These are phyloP conservation scores for Drosophila ficusphila DNA, from an alignment of 1,140 invertebrate genomes.

Conservation along the genomic window DNA sequence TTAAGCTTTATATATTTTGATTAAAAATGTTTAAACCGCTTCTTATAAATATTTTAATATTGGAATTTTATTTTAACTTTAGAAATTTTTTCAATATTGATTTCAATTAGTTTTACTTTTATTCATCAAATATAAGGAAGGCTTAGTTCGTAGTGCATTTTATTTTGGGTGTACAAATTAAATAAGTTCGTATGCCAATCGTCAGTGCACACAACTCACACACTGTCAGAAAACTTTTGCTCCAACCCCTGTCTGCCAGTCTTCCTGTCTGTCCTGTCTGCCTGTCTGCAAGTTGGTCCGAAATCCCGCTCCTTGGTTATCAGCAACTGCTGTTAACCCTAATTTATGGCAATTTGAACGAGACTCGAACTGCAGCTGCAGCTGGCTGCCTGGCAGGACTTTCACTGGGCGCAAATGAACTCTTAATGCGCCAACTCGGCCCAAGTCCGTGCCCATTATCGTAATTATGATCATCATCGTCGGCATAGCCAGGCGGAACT, in stretches of 20 bases:
- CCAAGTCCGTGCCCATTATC: conserved; percentile 7
- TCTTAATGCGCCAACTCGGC: conserved; percentile 49
- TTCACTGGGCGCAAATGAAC: conserved; percentile 35
- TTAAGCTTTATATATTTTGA: too few relatives aligned
- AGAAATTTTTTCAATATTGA: not conserved
- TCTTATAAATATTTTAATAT: too few relatives aligned
- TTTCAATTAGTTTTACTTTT: too few relatives aligned
- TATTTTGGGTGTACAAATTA: conserved; percentile 5
- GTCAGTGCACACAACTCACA: conserved; percentile 14
- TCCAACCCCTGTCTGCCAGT: too few relatives aligned
- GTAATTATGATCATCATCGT: not conserved
- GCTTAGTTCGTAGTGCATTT: too few relatives aligned
- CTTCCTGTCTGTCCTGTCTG: too few relatives aligned
- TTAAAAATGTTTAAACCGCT: too few relatives aligned
- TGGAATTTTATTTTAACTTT: too few relatives aligned
- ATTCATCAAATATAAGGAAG: too few relatives aligned
- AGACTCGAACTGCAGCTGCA: conserved; percentile 40
- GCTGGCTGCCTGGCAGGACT: conserved; percentile 30
- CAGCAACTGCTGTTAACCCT: conserved; percentile 60
- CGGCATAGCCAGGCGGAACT: not conserved
- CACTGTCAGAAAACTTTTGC: conserved; percentile 30
- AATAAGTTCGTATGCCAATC: not conserved
- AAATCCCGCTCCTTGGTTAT: not conserved
- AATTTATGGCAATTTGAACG: conserved; percentile 77
- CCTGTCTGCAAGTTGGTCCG: conserved; percentile 29